These are phyloP conservation scores for Dendrolimus pini DNA, from an alignment of 2,888 invertebrate genomes.

Conservation along the genomic window DNA sequence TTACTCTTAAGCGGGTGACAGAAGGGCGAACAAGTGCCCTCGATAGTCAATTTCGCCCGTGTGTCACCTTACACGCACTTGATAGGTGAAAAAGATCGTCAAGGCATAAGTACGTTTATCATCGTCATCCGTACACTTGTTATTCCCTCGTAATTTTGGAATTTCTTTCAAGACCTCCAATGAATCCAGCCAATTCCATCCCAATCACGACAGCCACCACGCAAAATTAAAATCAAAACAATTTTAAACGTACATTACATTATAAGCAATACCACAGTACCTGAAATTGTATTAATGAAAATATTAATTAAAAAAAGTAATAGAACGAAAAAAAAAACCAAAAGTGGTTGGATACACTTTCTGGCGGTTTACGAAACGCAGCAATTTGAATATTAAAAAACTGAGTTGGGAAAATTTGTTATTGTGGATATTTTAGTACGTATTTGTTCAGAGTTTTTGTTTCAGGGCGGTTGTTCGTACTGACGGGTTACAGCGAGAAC, in stretches of 20 bases:
- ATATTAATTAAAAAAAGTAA: slow-evolving; percentile 47
- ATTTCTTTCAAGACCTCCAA: too few relatives aligned
- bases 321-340: slow-evolving; percentile 38
- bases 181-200: slow-evolving; percentile 11
- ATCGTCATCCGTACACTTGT: too few relatives aligned
- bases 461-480: slow-evolving; percentile 20
- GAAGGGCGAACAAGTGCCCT: too few relatives aligned
- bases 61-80: too few relatives aligned
- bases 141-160: too few relatives aligned
- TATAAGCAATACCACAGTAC: slow-evolving; percentile 72
- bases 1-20: too few relatives aligned
- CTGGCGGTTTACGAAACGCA: slow-evolving; percentile 35
- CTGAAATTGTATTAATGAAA: slow-evolving; percentile 53
- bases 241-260: slow-evolving; percentile 38
- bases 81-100: too few relatives aligned
- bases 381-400: slow-evolving; percentile 11
- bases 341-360: slow-evolving; percentile 47
- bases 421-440: slow-evolving; percentile 22
- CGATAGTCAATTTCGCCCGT: too few relatives aligned
- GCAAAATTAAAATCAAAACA: slow-evolving; percentile 42
- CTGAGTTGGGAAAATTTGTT: slow-evolving; percentile 21
- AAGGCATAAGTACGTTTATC: too few relatives aligned
- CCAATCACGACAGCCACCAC: slow-evolving; percentile 40
- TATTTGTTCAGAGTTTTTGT: slow-evolving; percentile 16
- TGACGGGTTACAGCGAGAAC: slow-evolving; percentile 2